Evolutionary conservation across 1,140 invertebrate species (phyloP).

Genomic region (Nixonia krombeini): DNA sequence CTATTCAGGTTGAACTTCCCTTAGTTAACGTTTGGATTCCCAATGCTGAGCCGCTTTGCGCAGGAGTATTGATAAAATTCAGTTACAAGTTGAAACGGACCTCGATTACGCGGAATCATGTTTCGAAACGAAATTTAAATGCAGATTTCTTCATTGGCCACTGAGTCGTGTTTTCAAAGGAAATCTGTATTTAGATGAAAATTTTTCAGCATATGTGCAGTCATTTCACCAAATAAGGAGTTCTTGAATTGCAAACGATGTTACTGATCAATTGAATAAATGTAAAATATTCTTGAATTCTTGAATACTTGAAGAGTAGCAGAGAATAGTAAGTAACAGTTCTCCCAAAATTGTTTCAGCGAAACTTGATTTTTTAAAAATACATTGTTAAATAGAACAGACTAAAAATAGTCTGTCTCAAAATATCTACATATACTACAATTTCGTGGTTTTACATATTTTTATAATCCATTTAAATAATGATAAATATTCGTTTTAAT

Average conservation of each 20-base stretch:
- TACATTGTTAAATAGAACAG: too few relatives aligned
- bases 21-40: conserved; percentile 39
- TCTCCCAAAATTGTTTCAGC: background rate
- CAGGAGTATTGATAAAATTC: conserved; percentile 42
- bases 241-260: background rate
- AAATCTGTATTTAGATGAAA: conserved; percentile 31
- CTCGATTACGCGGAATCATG: conserved; percentile 1
- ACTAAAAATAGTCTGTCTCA: background rate
- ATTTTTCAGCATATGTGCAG: conserved; percentile 18
- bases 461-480: too few relatives aligned
- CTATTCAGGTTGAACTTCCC: conserved; percentile 31
- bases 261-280: background rate
- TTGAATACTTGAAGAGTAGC: too few relatives aligned
- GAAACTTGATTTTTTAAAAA: too few relatives aligned
- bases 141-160: conserved; percentile 16
- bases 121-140: conserved; percentile 21
- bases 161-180: conserved; percentile 10
- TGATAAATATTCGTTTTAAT: too few relatives aligned
- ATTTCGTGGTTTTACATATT: too few relatives aligned
- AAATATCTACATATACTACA: too few relatives aligned
- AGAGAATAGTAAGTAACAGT: background rate
- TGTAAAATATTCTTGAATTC: background rate
- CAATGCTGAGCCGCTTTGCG: conserved; percentile 18
- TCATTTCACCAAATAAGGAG: background rate
- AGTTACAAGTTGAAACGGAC: conserved; percentile 28